Evolutionary conservation across 2,113 vertebrate genomes (phyloP).

Genomic region (Zosterops pallidus): DNA sequence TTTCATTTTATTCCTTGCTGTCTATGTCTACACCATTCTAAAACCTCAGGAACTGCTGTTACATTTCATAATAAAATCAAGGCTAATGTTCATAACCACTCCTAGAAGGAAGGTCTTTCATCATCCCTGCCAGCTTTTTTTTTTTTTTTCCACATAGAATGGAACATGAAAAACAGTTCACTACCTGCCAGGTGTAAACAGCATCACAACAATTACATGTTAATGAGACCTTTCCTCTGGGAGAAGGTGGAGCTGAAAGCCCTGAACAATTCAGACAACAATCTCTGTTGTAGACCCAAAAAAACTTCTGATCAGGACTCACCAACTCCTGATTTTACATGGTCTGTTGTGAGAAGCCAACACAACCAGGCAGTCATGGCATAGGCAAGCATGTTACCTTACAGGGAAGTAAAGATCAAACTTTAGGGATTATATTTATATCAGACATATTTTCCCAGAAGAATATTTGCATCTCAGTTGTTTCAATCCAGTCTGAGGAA

Average conservation of each 20-base stretch:
- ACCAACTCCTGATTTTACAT: not conserved
- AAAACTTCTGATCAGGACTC: not conserved
- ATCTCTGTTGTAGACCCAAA: not conserved
- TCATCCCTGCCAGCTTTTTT: not conserved
- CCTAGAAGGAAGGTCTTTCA: not conserved
- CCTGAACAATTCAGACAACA: not conserved
- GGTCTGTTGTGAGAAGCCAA: not conserved
- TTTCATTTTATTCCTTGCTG: not conserved
- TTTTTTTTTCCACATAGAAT: not conserved
- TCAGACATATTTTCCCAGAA: not conserved
- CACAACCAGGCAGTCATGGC: not conserved
- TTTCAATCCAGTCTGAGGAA: not conserved
- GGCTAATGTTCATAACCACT: not conserved
- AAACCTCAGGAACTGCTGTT: not conserved
- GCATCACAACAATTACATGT: not conserved
- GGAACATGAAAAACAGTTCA: not conserved
- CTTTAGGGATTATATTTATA: not conserved
- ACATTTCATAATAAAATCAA: not conserved
- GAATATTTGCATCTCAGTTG: not conserved
- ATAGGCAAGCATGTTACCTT: not conserved
- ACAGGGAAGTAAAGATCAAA: not conserved
- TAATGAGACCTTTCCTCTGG: not conserved
- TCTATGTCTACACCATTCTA: not conserved
- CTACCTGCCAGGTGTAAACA: not conserved
- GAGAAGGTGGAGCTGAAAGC: not conserved